These are phyloP conservation scores for Harpagus bidentatus DNA, from an alignment of 2,113 vertebrate species.

Conservation along the genomic window DNA sequence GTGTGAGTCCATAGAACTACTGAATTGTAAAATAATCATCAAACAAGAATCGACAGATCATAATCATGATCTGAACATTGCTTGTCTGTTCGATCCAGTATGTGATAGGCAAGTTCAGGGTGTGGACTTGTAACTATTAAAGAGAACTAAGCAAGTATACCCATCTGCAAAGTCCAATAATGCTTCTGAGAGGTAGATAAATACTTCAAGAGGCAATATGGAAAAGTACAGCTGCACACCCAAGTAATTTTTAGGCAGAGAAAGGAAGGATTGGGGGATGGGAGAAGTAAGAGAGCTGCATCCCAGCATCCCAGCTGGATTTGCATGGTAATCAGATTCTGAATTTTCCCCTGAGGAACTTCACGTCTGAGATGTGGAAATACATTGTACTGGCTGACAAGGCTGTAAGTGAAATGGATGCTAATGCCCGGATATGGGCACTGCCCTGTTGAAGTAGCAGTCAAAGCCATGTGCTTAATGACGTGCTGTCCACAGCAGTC, in stretches of 20 bases:
- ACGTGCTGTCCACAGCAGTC: background rate
- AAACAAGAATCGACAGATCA: background rate
- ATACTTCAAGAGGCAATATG: background rate
- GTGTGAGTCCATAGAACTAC: background rate
- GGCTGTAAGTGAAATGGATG: background rate
- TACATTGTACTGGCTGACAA: background rate
- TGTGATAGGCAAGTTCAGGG: background rate
- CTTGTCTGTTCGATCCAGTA: background rate
- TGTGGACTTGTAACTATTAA: background rate
- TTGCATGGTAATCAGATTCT: slow-evolving; percentile 4
- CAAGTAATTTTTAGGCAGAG: background rate
- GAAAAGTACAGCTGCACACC: background rate
- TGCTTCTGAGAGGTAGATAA: background rate
- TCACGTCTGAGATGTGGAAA: background rate
- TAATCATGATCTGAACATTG: background rate
- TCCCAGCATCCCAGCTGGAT: background rate
- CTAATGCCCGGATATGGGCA: background rate
- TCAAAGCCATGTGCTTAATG: background rate
- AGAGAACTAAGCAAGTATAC: background rate
- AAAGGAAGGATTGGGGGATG: background rate
- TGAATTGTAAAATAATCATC: background rate
- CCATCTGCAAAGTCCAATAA: background rate
- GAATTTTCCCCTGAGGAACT: background rate
- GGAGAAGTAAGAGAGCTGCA: background rate
- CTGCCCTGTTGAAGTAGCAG: background rate